Conservation (phyloP, 2,113 vertebrate genomes). For the Hippocampus barbouri region DNA sequence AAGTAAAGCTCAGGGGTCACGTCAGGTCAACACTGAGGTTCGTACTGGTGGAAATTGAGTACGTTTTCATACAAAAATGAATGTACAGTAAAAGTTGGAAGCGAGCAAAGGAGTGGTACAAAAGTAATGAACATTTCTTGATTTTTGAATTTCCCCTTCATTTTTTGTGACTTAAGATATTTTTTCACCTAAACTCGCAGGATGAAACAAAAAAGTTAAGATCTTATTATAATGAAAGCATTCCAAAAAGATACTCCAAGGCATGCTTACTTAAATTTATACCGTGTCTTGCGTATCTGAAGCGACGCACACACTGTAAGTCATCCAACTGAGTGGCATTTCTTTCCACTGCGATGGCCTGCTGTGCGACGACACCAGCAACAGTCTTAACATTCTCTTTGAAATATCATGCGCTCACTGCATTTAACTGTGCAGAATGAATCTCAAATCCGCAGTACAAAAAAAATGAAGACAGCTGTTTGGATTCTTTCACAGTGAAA, state of each 20-base stretch:
- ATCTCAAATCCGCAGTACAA: not conserved
- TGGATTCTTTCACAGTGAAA: not conserved
- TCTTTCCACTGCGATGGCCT: constrained; percentile 5
- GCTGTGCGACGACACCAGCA: constrained; percentile 4
- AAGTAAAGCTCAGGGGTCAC: not conserved
- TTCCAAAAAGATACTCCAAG: not conserved
- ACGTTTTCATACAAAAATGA: not conserved
- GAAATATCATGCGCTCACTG: not conserved
- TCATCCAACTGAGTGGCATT: constrained; percentile 18
- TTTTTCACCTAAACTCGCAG: too few species aligned
- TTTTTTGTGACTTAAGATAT: too few species aligned
- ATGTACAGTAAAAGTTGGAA: constrained; percentile 8
- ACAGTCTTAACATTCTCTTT: not conserved
- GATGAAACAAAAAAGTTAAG: too few species aligned
- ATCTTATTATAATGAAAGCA: not conserved
- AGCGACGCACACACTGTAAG: constrained; percentile 10
- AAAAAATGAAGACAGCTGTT: not conserved
- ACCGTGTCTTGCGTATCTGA: constrained; percentile 1
- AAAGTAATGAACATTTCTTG: too few species aligned
- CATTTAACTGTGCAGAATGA: not conserved
- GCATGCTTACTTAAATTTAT: too few species aligned
- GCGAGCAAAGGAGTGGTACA: too few species aligned
- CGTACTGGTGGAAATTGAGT: not conserved
- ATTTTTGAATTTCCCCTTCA: too few species aligned
- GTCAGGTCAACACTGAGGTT: not conserved